Evolutionary conservation across 30 jellyfish, hydroid and myxozoan genomes (phyloP).

Genomic region (Pseudorhiza aurosa): DNA sequence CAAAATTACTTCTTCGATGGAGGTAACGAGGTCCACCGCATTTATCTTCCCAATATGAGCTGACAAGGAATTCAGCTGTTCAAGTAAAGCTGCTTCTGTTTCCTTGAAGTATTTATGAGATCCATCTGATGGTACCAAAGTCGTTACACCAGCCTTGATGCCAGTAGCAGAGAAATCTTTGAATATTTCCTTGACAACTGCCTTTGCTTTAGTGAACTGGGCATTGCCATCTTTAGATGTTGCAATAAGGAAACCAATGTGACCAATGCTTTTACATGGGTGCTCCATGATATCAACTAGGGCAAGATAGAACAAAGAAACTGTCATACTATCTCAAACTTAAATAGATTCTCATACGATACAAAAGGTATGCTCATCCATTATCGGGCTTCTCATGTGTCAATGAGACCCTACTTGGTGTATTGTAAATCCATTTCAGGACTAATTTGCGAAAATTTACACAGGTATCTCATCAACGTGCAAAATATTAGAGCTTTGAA

Average conservation of each 20-base stretch:
- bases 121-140: background rate
- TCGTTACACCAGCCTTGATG: conserved; percentile 47
- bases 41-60: background rate
- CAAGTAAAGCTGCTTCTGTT: background rate
- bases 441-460: no score
- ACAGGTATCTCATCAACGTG: no score
- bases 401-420: no score
- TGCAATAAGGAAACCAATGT: conserved; percentile 27
- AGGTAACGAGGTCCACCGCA: conserved; percentile 11
- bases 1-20: conserved; percentile 27
- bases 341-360: no score
- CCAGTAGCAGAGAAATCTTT: conserved; percentile 4
- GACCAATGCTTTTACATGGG: conserved; percentile 5
- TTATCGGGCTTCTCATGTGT: no score
- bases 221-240: conserved; percentile 9
- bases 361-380: no score
- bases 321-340: no score
- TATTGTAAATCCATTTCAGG: no score
- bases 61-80: conserved; percentile 4
- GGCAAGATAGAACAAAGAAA: background rate
- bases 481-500: no score
- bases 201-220: conserved; percentile 18
- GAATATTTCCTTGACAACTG: background rate
- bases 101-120: background rate
- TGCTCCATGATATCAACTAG: conserved; percentile 9